Evolutionary conservation across 2,797 vertebrate genomes (phyloP), one percentile per base, ranked within the genome.

Genomic region (Pseudochirops corinnae): DNA sequence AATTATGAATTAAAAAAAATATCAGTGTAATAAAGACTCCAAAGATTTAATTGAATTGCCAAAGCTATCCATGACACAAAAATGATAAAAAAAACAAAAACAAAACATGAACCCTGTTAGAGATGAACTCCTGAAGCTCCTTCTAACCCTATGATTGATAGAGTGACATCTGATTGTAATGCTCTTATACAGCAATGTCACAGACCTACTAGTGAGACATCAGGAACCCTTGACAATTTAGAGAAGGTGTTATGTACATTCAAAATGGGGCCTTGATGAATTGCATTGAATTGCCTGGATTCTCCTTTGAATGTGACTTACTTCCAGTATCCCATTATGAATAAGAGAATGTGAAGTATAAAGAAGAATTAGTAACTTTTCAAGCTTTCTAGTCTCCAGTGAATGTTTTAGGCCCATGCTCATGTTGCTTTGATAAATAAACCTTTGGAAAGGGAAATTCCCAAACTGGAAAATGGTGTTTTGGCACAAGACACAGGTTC

Each of bases 381-480:
- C n/a, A 87, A 24, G 39, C 9, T 46, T 46, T 87, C 74, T 87
- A 50, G 18, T 87, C 74, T 87, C 74, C 24, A 24, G 74, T 87
- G 74, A 87, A 46, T 46, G 39, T 87, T 87, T 87, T 39, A 87
- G 21, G 11, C 4, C 11, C 46, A 90, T 57, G n/a, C 11, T 90
- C 74, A 74, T n/a, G 58, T n/a, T 56, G 21, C 14, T 5, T 39
- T 56, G 46, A 21, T 92, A 67, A 95, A n/a, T 28, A 60, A 57
- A 91, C 21, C 16, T 82, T 7, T 46, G 18, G 67, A 82, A 87
- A 46, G 39, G 39, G 53, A 90, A 67, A 87, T 93, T 91, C 53
- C 90, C 2, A 6, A 46, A 87, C 33, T 56, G 60, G 62, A 62
- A 95, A 93, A 93, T 56, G 39, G 96, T 95, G 94, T 95, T 97